phyloP scores from a whole-genome alignment of 2,888 invertebrate genomes.

The Sphecodes monilicornis region DNA sequence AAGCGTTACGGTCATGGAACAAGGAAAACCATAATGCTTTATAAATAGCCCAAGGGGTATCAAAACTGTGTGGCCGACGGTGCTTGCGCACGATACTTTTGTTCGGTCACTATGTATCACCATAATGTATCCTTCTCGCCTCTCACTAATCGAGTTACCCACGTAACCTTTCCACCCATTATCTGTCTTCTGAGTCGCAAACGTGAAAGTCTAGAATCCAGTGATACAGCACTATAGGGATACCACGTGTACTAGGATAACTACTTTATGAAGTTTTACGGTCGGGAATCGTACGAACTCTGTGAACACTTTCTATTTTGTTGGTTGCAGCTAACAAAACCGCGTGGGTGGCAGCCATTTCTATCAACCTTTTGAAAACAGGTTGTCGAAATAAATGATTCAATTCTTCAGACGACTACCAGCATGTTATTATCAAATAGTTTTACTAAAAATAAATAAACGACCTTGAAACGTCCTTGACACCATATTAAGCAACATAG shows the following conservation, averaged over 20 bases:
- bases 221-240: neutral
- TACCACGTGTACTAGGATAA: neutral
- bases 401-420: neutral
- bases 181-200: slow-evolving; percentile 3
- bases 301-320: slow-evolving; percentile 3
- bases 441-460: neutral
- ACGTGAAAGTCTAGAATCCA: slow-evolving; percentile 11
- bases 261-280: neutral
- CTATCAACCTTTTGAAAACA: neutral
- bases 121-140: slow-evolving; percentile 19
- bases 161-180: slow-evolving; percentile 15
- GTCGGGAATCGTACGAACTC: neutral
- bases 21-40: neutral
- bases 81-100: slow-evolving; percentile 14
- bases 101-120: slow-evolving; percentile 2
- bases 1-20: neutral
- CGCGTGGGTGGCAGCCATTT: neutral
- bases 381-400: neutral
- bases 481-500: neutral
- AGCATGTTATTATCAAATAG: neutral
- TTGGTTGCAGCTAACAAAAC: neutral
- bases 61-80: slow-evolving; percentile 11
- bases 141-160: slow-evolving; percentile 21
- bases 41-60: neutral
- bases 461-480: neutral